Conservation (phyloP, 1,140 invertebrate species). For the Platyscapa corneri region DNA sequence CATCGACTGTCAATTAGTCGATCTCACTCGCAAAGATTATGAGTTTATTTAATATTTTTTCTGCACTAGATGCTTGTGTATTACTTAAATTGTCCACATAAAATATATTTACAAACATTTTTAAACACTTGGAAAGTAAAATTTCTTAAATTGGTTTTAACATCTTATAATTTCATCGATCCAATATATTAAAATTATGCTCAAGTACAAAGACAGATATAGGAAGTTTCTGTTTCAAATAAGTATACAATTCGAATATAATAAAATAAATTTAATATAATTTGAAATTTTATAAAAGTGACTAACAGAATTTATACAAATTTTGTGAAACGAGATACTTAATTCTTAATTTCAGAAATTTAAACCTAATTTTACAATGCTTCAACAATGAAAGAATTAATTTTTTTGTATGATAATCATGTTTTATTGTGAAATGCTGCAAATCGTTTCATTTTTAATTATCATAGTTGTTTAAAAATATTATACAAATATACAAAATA, state of each 20-base stretch:
- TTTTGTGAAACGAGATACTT: neutral
- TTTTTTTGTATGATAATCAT: neutral
- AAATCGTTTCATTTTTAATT: neutral
- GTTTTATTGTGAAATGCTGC: neutral
- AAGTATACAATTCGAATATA: neutral
- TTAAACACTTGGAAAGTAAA: slow-evolving; percentile 31
- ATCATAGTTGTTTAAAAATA: neutral
- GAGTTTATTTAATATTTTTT: slow-evolving; percentile 33
- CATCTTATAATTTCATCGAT: neutral
- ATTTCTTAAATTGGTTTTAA: slow-evolving; percentile 14
- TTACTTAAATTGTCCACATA: slow-evolving; percentile 43
- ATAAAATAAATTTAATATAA: neutral
- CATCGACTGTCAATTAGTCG: slow-evolving; percentile 54
- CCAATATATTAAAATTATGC: slow-evolving; percentile 12
- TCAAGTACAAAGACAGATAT: slow-evolving; percentile 22
- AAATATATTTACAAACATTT: slow-evolving; percentile 40
- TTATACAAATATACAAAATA: slow-evolving; percentile 5
- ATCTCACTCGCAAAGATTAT: slow-evolving; percentile 54
- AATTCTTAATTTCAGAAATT: neutral
- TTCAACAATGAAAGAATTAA: neutral
- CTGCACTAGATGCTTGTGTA: neutral
- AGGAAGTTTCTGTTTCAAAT: neutral
- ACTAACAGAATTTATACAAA: slow-evolving; percentile 8
- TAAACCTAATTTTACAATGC: neutral
- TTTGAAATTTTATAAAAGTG: slow-evolving; percentile 33